Base-by-base conservation (phyloP, 2,797 vertebrate species). In the Oreochromis mossambicus region DNA sequence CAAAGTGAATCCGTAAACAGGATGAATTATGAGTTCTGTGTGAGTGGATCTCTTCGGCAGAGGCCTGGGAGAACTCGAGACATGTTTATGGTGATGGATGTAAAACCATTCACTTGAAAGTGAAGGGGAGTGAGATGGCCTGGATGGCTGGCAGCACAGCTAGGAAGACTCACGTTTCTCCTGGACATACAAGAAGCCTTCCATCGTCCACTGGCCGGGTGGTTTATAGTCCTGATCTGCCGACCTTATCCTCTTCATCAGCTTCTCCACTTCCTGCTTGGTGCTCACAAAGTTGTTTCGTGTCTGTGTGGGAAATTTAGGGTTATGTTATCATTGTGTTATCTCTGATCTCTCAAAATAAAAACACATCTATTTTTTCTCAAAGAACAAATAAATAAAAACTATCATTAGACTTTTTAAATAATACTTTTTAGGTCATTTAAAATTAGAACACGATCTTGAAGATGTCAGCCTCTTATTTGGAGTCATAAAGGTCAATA, bases 281-380 rank as follows among this genome's bases (percentile, higher is more conserved):
- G 98, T 99, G 95, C 98, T 99, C 94, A 98, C 97, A 92, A 99
- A 99, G 94, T 99, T 99, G 96, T 99, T 99, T 73, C 98, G 96
- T 7, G 98, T 99, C 98, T 99, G 94, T 2, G 52, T 48, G 76
- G 41, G 88, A 83, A 86, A 85, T 14, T 12, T 13, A 26, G 61
- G 46, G 79, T 70, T 56, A 54, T 46, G 75, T 81, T 70, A 80
- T 78, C 76, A 81, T 34, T 55, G 6, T 17, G 17, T 15, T 75
- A 51, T 61, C 78, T 63, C 6, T 77, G 80, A 78, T 76, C 34
- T 54, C 9, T 38, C 34, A 63, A 63, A 63, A 63, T 61, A 51
- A 51, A 58, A 83, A 83, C 6, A 26, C 19, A 12, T 19, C 29
- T 24, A 68, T 58, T 79, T 43, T 82, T 56, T 24, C 29, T 21